Percentiles rank a stretch among this genome's conserved stretches.
Evolutionary conservation across 2,113 vertebrate species (phyloP).

Genomic region (Chloropsis hardwickii): DNA sequence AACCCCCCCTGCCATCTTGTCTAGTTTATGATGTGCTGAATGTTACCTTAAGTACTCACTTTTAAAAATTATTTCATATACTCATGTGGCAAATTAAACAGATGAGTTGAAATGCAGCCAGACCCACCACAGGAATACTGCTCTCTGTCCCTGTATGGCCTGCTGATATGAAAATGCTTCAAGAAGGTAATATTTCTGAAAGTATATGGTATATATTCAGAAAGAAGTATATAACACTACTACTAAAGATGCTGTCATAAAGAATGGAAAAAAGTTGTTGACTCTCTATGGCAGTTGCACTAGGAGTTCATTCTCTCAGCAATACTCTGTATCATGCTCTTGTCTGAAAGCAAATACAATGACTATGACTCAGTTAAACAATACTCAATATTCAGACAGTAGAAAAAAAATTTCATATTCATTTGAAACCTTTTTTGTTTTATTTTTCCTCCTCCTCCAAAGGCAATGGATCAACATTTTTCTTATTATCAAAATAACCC

Average conservation of each 20-base stretch:
- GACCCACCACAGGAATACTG: background rate
- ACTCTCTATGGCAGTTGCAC: background rate
- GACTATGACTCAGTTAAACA: background rate
- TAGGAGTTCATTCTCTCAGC: background rate
- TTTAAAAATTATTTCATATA: background rate
- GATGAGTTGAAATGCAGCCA: background rate
- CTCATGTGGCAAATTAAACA: background rate
- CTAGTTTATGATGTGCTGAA: background rate
- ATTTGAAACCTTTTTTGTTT: background rate
- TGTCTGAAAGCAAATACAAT: background rate
- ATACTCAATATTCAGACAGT: background rate
- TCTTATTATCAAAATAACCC: background rate
- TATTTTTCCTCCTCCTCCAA: background rate
- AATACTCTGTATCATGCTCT: accelerated
- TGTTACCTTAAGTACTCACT: background rate
- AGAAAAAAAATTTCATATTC: background rate
- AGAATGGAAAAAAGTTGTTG: background rate
- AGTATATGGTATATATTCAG: background rate
- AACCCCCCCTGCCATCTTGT: background rate
- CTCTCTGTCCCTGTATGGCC: background rate
- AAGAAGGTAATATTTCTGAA: background rate
- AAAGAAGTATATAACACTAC: background rate
- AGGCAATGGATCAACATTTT: background rate
- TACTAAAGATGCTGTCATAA: background rate
- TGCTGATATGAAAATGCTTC: background rate